These are phyloP conservation scores for Agrotis exclamationis DNA, from an alignment of 2,888 invertebrate genomes.

Conservation along the genomic window DNA sequence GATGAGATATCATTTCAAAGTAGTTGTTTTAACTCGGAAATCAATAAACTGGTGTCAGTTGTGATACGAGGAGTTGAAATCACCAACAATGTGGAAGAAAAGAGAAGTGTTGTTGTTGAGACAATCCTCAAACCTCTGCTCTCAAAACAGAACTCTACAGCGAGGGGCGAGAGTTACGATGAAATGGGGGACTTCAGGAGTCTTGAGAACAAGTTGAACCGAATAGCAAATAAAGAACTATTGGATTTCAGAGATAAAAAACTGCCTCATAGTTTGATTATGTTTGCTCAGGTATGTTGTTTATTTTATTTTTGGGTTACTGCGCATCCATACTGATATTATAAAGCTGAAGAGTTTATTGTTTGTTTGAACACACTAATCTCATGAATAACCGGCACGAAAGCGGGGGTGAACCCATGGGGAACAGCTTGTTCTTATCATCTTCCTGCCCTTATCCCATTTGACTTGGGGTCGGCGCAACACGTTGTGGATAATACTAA, in stretches of 20 bases:
- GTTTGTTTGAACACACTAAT: too few relatives aligned
- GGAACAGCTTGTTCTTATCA: too few relatives aligned
- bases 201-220: slow-evolving; percentile 70
- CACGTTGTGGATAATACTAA: neutral
- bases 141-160: slow-evolving; percentile 85
- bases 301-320: neutral
- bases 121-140: slow-evolving; percentile 88
- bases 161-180: slow-evolving; percentile 68
- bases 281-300: slow-evolving; percentile 94
- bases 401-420: too few relatives aligned
- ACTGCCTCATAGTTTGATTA: slow-evolving; percentile 95
- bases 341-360: too few relatives aligned
- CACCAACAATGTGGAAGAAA: slow-evolving; percentile 93
- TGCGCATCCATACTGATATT: too few relatives aligned
- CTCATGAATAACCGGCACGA: too few relatives aligned
- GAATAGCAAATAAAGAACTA: slow-evolving; percentile 74
- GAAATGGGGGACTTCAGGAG: slow-evolving; percentile 64
- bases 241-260: slow-evolving; percentile 94
- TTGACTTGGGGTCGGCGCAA: too few relatives aligned
- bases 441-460: too few relatives aligned
- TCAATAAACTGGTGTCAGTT: slow-evolving; percentile 95
- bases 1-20: slow-evolving; percentile 96
- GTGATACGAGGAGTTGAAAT: slow-evolving; percentile 95
- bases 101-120: slow-evolving; percentile 84
- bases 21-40: slow-evolving; percentile 97